These are phyloP conservation scores for Pterocles gutturalis DNA, from an alignment of 2,113 vertebrate species.

Conservation along the genomic window DNA sequence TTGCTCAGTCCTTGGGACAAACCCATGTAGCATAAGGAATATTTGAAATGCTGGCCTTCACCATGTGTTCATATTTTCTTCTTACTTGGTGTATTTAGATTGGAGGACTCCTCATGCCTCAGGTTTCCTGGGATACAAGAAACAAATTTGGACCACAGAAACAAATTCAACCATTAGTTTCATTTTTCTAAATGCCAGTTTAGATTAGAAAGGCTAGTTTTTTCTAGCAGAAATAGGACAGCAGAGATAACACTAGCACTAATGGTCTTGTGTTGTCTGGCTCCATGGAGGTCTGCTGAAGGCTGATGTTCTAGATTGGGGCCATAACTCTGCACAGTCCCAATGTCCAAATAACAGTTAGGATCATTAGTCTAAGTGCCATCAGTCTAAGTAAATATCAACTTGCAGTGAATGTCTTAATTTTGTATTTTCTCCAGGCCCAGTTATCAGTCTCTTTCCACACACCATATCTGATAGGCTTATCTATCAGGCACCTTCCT, in stretches of 20 bases:
- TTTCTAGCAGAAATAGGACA: not conserved
- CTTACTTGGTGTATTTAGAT: not conserved
- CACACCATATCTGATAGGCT: not conserved
- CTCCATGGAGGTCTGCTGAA: not conserved
- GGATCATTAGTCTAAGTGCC: not conserved
- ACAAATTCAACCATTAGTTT: not conserved
- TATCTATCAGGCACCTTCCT: not conserved
- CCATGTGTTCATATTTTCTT: not conserved
- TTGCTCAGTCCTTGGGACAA: not conserved
- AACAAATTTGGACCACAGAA: not conserved
- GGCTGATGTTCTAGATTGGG: fast-evolving
- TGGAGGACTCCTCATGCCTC: not conserved
- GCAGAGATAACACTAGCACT: not conserved
- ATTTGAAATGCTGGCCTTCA: not conserved
- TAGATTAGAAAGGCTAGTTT: not conserved
- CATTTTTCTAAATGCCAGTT: not conserved
- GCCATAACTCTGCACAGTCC: not conserved
- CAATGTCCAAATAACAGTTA: not conserved
- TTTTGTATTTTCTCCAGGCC: not conserved
- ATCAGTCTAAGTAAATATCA: not conserved
- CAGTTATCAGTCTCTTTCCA: not conserved
- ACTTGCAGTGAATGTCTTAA: not conserved
- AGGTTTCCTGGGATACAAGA: not conserved
- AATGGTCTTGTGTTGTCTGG: not conserved
- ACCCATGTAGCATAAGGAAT: fast-evolving